phyloP scores from a whole-genome alignment of 2,113 vertebrate species.

The Rhagologus leucostigma region DNA sequence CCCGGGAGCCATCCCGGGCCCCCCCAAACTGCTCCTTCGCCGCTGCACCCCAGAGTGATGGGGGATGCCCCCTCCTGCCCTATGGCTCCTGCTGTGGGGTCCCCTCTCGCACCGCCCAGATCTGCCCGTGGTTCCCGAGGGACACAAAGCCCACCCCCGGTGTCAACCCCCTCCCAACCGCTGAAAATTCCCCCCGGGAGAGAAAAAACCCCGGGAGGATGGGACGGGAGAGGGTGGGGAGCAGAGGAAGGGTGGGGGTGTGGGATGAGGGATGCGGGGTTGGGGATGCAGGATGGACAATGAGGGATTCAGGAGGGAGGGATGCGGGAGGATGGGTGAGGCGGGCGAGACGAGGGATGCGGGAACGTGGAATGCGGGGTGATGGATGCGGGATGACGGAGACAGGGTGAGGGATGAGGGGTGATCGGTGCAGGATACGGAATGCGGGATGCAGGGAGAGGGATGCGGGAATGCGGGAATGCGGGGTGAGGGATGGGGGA shows the following conservation, averaged over 20 bases:
- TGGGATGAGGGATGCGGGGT: neutral
- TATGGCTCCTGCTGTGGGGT: neutral
- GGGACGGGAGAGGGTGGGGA: neutral
- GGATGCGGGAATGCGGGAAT: neutral
- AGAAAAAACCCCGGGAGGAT: neutral
- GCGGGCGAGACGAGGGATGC: neutral
- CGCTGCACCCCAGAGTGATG: neutral
- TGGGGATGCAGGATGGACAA: neutral
- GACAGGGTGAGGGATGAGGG: neutral
- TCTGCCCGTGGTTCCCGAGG: neutral
- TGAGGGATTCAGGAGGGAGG: neutral
- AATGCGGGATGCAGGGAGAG: neutral
- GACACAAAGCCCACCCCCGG: neutral
- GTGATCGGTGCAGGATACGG: neutral
- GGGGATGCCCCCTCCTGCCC: neutral
- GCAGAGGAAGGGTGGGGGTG: neutral
- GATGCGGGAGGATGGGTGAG: neutral
- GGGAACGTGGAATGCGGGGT: neutral
- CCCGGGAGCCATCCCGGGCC: neutral
- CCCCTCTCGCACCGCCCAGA: too few relatives aligned
- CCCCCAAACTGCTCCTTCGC: neutral
- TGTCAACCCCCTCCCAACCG: too few relatives aligned
- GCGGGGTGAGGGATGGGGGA: accelerated
- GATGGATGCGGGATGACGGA: neutral
- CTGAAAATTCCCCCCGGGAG: neutral